These are phyloP conservation scores for Tangara arthus DNA, from an alignment of 2,797 vertebrate species.

Conservation along the genomic window DNA sequence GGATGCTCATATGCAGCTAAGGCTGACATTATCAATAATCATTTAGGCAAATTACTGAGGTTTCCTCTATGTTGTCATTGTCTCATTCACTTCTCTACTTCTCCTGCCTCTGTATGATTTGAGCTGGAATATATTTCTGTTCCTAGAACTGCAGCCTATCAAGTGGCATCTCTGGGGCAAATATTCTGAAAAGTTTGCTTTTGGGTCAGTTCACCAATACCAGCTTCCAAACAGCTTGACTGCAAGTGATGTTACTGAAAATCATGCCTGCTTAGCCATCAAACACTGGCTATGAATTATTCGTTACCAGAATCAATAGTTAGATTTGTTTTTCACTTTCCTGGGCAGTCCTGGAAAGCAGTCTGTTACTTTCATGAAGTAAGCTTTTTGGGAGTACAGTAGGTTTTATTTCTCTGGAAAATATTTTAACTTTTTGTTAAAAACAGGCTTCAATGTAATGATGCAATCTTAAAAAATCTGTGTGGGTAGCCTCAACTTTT, in stretches of 20 bases:
- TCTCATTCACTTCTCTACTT: not conserved
- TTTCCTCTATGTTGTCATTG: not conserved
- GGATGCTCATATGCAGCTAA: not conserved
- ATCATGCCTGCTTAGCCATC: not conserved
- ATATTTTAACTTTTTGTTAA: not conserved
- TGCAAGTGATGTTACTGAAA: not conserved
- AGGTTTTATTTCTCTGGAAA: constrained; percentile 17
- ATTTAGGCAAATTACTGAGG: not conserved
- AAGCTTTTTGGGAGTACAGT: constrained; percentile 2
- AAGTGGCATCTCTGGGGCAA: not conserved
- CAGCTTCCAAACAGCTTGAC: not conserved
- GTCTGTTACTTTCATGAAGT: not conserved
- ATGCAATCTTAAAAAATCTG: constrained; percentile 1
- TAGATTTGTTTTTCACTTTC: not conserved
- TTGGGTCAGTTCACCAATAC: not conserved
- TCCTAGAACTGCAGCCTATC: not conserved
- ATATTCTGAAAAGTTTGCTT: not conserved
- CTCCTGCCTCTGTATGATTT: not conserved
- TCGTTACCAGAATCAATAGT: not conserved
- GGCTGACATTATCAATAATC: not conserved
- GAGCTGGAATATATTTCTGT: not conserved
- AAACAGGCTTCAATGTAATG: not conserved
- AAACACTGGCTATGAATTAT: not conserved
- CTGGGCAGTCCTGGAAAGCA: not conserved
- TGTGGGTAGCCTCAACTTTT: not conserved